Percentiles rank a stretch among this genome's conserved stretches.
phyloP scores from a whole-genome alignment of 2,888 invertebrate species.

The Hymenopus coronatus region DNA sequence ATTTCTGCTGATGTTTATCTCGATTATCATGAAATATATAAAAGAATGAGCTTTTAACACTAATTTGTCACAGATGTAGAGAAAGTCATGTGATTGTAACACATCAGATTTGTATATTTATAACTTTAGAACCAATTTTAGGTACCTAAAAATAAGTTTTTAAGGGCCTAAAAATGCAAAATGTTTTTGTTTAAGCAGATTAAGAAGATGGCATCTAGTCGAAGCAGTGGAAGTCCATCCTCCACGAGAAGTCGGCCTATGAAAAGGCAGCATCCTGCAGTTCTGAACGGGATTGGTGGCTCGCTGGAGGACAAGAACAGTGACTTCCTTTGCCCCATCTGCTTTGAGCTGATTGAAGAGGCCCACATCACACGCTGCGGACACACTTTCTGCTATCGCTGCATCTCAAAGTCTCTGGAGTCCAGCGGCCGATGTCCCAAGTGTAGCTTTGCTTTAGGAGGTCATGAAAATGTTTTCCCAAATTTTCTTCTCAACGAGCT shows the following conservation, averaged over 20 bases:
- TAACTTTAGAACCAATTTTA: too few relatives aligned
- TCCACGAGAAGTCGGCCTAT: conserved; percentile 26
- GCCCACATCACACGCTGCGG: conserved; percentile 91
- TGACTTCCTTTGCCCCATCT: conserved; percentile 72
- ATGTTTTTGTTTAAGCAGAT: background rate
- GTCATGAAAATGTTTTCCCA: conserved; percentile 74
- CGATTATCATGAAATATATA: too few relatives aligned
- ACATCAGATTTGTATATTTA: too few relatives aligned
- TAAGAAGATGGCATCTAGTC: conserved; percentile 27
- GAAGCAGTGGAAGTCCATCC: conserved; percentile 27
- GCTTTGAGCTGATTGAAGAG: conserved; percentile 84
- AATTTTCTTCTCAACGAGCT: conserved; percentile 83
- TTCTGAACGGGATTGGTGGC: conserved; percentile 61
- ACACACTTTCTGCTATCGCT: conserved; percentile 85
- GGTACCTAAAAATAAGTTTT: too few relatives aligned
- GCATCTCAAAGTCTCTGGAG: conserved; percentile 69
- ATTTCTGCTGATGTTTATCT: too few relatives aligned
- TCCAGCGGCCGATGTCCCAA: conserved; percentile 73
- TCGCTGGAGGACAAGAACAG: conserved; percentile 66
- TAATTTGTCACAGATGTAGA: too few relatives aligned
- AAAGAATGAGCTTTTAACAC: too few relatives aligned
- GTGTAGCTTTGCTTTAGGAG: conserved; percentile 70
- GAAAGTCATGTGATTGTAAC: too few relatives aligned
- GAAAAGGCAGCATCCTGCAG: conserved; percentile 47
- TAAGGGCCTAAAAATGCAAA: too few relatives aligned